Conservation (phyloP, 2,113 vertebrate species). For the Psilopsiagon aurifrons region DNA sequence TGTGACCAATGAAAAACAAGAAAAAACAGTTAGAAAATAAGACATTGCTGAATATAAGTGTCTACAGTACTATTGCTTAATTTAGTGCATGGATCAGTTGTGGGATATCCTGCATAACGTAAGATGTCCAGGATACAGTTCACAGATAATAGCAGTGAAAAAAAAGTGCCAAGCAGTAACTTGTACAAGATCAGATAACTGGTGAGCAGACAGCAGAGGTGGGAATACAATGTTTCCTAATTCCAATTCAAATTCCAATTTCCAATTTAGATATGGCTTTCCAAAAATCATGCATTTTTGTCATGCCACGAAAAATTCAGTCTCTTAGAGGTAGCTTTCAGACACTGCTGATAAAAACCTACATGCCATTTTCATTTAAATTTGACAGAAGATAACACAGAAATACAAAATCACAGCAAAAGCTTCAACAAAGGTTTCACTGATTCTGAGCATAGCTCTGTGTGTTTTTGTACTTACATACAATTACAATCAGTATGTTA, state of each 20-base stretch:
- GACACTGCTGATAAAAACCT: background rate
- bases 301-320: background rate
- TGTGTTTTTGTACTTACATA: background rate
- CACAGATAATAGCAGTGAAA: background rate
- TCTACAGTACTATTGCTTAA: background rate
- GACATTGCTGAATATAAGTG: background rate
- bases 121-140: background rate
- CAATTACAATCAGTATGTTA: background rate
- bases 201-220: background rate
- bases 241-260: background rate
- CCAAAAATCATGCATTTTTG: rapidly evolving
- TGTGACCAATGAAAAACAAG: constrained; percentile 53
- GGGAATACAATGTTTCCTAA: background rate
- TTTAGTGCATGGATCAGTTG: background rate
- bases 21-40: background rate
- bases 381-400: background rate
- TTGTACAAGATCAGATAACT: background rate
- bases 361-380: background rate
- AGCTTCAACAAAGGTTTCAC: background rate
- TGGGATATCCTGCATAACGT: background rate
- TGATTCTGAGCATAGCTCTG: background rate
- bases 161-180: background rate
- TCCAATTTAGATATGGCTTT: background rate
- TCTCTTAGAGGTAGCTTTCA: background rate
- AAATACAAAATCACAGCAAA: background rate